Evolutionary conservation across 1,140 invertebrate genomes (phyloP), one percentile per base, ranked within the genome.

Genomic region (Drosophila trapezifrons): DNA sequence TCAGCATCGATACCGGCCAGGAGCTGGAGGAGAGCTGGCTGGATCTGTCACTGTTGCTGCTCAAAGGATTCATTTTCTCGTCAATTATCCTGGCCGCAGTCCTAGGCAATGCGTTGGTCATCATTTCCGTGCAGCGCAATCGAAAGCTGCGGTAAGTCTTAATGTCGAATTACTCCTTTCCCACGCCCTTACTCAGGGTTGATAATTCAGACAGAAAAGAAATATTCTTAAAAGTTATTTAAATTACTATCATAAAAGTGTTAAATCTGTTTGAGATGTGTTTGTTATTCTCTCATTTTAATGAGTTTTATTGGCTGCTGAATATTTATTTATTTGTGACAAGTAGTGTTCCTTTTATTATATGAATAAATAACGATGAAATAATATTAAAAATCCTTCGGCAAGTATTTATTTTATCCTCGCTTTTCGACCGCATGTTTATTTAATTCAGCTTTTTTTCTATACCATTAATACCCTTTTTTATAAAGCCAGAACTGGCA

Each of bases 51-150:
- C 80, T 94, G 5, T 92, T 95, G 46, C 93, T 96, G 46, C 79
- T 97, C 52, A 97, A 97, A 83, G 94, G 94, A 2, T 94, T 96
- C 78, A 94, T 96, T 64, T 97, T 97, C 93, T 94, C 94, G 46
- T 94, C 94, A 63, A 97, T 98, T 90, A 98, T 98, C 79, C 93
- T 97, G 37, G 95, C 96, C 52, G 97, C 97, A 0, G 94, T 98
- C 6, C 93, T 98, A 27, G 97, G 97, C 29, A 98, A 98, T 93
- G 95, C 96, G 1, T 92, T 97, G 57, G 96, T 97, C 73, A 97
- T 97, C 78, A 95, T 96, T 55, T 96, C 95, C 67, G 91, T 92
- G 32, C 90, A 90, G 43, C 90, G 91, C 40, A 92, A 92, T 80
- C 77, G 91, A 20, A 92, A 92, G 74, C 74, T 92, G 78, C 83